phyloP scores from a whole-genome alignment of 2,888 invertebrate species.

The Drosophila histrio region DNA sequence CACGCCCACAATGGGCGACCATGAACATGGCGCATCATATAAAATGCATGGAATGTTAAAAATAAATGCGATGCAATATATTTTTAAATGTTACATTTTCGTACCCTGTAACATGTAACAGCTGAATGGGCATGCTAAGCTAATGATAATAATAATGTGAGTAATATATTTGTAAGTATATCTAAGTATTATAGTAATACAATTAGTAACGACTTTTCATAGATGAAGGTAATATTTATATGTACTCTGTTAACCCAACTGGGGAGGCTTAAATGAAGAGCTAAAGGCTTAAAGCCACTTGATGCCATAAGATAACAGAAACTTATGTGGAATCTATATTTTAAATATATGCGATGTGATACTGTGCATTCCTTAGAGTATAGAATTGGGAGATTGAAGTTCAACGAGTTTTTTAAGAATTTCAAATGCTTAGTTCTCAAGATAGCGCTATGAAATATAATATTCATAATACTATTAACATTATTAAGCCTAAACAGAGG shows the following conservation, averaged over 20 bases:
- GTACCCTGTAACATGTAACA: constrained; percentile 5
- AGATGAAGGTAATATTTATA: too few relatives aligned
- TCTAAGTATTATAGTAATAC: too few relatives aligned
- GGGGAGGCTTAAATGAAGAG: too few relatives aligned
- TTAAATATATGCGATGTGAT: neutral
- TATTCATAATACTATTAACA: too few relatives aligned
- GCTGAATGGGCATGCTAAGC: neutral
- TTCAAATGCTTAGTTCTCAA: neutral
- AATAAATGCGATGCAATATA: constrained; percentile 66
- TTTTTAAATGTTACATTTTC: constrained; percentile 55
- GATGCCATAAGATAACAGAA: too few relatives aligned
- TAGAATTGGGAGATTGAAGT: neutral
- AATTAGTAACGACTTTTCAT: too few relatives aligned
- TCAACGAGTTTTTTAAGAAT: neutral
- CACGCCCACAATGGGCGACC: constrained; percentile 35
- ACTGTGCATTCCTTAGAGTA: too few relatives aligned
- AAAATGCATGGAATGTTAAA: constrained; percentile 76
- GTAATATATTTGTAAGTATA: too few relatives aligned
- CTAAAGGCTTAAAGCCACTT: too few relatives aligned
- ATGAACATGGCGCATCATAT: constrained; percentile 45
- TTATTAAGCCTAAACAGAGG: too few relatives aligned
- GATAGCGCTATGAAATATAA: neutral
- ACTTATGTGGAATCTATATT: too few relatives aligned
- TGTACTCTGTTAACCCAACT: too few relatives aligned
- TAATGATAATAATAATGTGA: neutral